Evolutionary conservation across 1,140 invertebrate species (phyloP), one percentile per base, ranked within the genome.

Genomic region (Ceratosolen solmsi): DNA sequence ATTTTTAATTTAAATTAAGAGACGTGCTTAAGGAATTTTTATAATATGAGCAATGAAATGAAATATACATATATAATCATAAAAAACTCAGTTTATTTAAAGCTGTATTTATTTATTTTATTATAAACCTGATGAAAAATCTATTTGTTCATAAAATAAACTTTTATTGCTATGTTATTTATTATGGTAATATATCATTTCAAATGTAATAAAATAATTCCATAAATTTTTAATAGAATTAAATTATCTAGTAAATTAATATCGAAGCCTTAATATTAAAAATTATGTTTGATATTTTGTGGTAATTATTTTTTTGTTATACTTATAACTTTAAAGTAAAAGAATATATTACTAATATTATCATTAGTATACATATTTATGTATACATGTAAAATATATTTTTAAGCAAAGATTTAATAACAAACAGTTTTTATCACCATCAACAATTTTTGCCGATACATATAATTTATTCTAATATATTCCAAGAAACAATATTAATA

Each of bases 131-230:
- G 22, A 49, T 46, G 15, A 77, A 49, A 77, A 75, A 17, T 56
- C n/a, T n/a, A n/a, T n/a, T n/a, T n/a, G n/a, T n/a, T 33, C 11
- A 36, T 3, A 46, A 46, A 46, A 46, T 46, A 46, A 46, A 46
- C 5, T 46, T 46, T 46, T 75, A 56, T 5, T 75, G 56, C 38
- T 75, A 75, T n/a, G n/a, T n/a, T n/a, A n/a, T n/a, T n/a, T n/a
- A n/a, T n/a, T n/a, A n/a, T n/a, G n/a, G n/a, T n/a, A n/a, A n/a
- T n/a, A n/a, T n/a, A n/a, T n/a, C n/a, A n/a, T n/a, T n/a, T n/a
- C n/a, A n/a, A n/a, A n/a, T n/a, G n/a, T n/a, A n/a, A n/a, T n/a
- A n/a, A n/a, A n/a, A n/a, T n/a, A n/a, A n/a, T n/a, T n/a, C n/a
- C n/a, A n/a, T n/a, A 75, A 5, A 70, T 2, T 25, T 46, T 25